Evolutionary conservation across 2,113 vertebrate genomes (phyloP).

Genomic region (Leucopsar rothschildi): DNA sequence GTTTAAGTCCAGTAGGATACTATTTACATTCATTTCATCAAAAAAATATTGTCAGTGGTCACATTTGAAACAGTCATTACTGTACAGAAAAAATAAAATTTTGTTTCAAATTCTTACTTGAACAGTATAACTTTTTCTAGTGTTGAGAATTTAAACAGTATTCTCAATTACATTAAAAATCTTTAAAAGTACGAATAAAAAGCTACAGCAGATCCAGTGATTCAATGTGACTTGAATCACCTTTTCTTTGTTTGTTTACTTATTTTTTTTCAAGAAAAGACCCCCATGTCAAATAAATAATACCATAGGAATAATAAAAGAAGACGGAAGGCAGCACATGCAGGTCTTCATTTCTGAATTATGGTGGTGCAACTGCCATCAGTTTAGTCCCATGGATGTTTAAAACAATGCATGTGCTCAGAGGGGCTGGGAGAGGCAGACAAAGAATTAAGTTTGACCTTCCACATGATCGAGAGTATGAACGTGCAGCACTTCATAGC

Average conservation of each 20-base stretch:
- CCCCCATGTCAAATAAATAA: neutral
- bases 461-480: neutral
- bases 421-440: neutral
- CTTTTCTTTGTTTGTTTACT: neutral
- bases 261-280: neutral
- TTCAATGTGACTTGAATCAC: neutral
- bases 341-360: neutral
- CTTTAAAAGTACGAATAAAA: neutral
- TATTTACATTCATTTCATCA: neutral
- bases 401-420: neutral
- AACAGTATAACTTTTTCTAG: neutral
- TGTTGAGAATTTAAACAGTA: neutral
- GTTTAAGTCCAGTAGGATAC: neutral
- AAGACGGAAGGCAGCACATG: neutral
- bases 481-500: neutral
- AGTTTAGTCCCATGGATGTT: neutral
- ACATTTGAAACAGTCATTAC: neutral
- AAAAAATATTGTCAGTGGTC: neutral
- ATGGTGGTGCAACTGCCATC: neutral
- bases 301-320: neutral
- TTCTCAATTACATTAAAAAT: neutral
- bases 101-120: neutral
- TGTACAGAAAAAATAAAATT: neutral
- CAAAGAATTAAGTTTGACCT: neutral
- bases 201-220: neutral